phyloP scores from a whole-genome alignment of 1,140 invertebrate species.

The Aphaenogaster floridana region DNA sequence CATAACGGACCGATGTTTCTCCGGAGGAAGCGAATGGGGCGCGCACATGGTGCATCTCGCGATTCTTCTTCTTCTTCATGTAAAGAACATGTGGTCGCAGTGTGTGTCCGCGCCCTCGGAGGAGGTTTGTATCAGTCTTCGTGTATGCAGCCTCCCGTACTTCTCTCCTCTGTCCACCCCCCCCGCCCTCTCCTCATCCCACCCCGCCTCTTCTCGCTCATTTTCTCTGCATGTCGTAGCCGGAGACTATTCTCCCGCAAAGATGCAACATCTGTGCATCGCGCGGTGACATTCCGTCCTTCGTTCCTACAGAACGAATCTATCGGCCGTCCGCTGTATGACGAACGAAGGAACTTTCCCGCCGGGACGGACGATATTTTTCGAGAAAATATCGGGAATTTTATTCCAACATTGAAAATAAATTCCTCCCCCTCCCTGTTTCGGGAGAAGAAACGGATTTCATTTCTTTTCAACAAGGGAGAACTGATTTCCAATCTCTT shows the following conservation, averaged over 20 bases:
- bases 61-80: conserved; percentile 13
- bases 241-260: conserved; percentile 52
- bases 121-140: conserved; percentile 48
- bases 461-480: conserved; percentile 49
- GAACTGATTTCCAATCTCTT: conserved; percentile 56
- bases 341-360: conserved; percentile 44
- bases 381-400: conserved; percentile 47
- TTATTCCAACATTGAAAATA: conserved; percentile 25
- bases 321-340: conserved; percentile 26
- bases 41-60: conserved; percentile 47
- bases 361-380: conserved; percentile 51
- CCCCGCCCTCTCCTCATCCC: not conserved
- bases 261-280: conserved; percentile 60
- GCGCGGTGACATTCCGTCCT: conserved; percentile 37
- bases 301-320: conserved; percentile 28
- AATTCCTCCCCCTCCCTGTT: conserved; percentile 14
- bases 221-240: conserved; percentile 53
- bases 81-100: conserved; percentile 53
- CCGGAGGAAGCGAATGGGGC: conserved; percentile 1
- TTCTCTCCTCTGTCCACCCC: not conserved
- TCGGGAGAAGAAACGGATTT: conserved; percentile 41
- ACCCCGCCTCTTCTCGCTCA: not conserved
- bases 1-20: conserved; percentile 42
- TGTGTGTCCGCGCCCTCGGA: conserved; percentile 39
- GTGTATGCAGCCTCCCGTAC: conserved; percentile 19